Conservation (phyloP, 2,888 invertebrate species). For the Zygaena filipendulae region DNA sequence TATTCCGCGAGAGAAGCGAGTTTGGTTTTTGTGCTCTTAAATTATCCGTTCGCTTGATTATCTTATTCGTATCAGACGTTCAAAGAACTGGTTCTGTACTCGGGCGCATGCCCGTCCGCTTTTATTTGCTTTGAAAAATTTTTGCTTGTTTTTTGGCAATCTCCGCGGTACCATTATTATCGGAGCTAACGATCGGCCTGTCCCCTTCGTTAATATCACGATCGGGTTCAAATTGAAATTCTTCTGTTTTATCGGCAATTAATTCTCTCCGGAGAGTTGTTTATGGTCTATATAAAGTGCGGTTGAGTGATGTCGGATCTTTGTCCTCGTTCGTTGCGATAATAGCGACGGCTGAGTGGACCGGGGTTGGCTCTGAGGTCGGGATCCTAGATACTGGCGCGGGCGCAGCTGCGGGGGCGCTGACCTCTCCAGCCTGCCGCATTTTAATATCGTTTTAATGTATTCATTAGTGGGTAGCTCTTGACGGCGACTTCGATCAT, state of each 20-base stretch:
- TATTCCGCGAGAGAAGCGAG: slow-evolving; percentile 35
- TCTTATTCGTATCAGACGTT: slow-evolving; percentile 50
- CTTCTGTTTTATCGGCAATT: slow-evolving; percentile 35
- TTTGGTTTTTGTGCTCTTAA: slow-evolving; percentile 47
- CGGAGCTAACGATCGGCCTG: slow-evolving; percentile 52
- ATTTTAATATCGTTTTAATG: no score
- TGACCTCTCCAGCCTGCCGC: slow-evolving; percentile 41
- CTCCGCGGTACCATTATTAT: slow-evolving; percentile 40
- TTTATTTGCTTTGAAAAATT: slow-evolving; percentile 63
- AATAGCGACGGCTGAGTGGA: slow-evolving; percentile 39
- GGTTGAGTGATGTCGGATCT: slow-evolving; percentile 36
- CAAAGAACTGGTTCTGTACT: slow-evolving; percentile 42
- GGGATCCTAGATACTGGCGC: slow-evolving; percentile 42
- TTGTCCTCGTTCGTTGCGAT: slow-evolving; percentile 58
- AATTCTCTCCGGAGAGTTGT: slow-evolving; percentile 36
- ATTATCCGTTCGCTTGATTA: slow-evolving; percentile 56
- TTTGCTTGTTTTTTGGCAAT: slow-evolving; percentile 63
- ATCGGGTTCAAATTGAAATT: slow-evolving; percentile 49
- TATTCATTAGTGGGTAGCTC: no score
- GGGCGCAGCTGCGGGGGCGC: slow-evolving; percentile 28
- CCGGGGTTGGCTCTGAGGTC: slow-evolving; percentile 50
- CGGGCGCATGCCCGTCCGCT: slow-evolving; percentile 42
- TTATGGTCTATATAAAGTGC: slow-evolving; percentile 38
- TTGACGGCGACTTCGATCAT: no score
- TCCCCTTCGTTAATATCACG: slow-evolving; percentile 55